Evolutionary conservation across 1,140 invertebrate genomes (phyloP), one percentile per base, ranked within the genome.

Genomic region (Trypoxylus dichotomus): DNA sequence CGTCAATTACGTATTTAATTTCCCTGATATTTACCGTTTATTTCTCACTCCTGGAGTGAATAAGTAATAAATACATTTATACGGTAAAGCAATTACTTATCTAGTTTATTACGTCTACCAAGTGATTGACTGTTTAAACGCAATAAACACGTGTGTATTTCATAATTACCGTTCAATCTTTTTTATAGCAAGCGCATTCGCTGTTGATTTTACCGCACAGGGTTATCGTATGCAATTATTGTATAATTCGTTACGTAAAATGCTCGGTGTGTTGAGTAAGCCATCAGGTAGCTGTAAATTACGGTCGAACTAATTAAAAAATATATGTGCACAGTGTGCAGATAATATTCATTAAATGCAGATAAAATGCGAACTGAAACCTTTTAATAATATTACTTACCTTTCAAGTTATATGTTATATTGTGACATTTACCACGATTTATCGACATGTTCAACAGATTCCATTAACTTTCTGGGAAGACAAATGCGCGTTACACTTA

Each of bases 341-440:
- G 47, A 54, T 54, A 54, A 54, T 15, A 54, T 15, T 5, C 6
- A n/a, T 54, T 54, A n/a, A 54, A 54, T 54, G 47, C 47, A 3
- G 19, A 54, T 54, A 54, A 54, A 54, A 54, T 54, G 47, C 15
- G 47, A 54, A 54, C 15, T 54, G 47, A n/a, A 54, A 54, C 47
- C 47, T 54, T 54, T 54, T 54, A 54, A 54, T 54, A 54, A 3
- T 71, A 71, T 29, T 71, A 24, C 15, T 71, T 32, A 24, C 63
- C 24, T 71, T 13, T 71, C 24, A 27, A 71, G 63, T 71, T 71
- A 24, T 63, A 63, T 71, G 63, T 71, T 71, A 71, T 27, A 54
- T 54, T 71, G 63, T 71, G 63, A 71, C 63, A 71, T 71, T 71
- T 71, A 71, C n/a, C 63, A 71, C 24, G 25, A 71, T 24, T 71